Evolutionary conservation across 2,113 vertebrate genomes (phyloP), one percentile per base, ranked within the genome.

Genomic region (Mixornis gularis): DNA sequence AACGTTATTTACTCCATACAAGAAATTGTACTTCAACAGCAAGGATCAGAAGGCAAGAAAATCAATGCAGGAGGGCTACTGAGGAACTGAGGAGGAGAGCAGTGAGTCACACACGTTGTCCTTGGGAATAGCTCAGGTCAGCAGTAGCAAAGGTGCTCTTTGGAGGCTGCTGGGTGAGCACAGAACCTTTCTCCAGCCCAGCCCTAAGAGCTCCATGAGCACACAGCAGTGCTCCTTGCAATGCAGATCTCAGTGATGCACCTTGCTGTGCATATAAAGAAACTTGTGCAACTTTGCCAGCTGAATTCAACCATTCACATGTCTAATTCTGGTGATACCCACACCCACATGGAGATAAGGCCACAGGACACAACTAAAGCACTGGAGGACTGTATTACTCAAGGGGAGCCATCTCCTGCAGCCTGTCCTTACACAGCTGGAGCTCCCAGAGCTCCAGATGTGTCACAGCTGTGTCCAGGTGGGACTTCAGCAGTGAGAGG

Each of bases 261-360:
- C 78, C 52, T 43, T 48, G 36, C n/a, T 22, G 0, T 7, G 25
- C 13, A 2, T 2, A 15, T 5, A 36, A 44, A 30, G n/a, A 29
- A 62, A 64, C 38, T 1, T 22, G 36, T 32, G 69, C 20, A 30
- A 8, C 34, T 53, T 3, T 21, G 19, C 32, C 51, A 72, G 63
- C 59, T 16, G 62, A 79, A 60, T 46, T 60, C 58, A 21, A 2
- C 36, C 41, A 10, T 10, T 73, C 13, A 1, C 44, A 2, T 1
- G 19, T 40, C 22, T 58, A 10, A 40, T 17, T 58, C 51, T 6
- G 27, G 40, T 38, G 25, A 6, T 3, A 3, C 1, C 32, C 27
- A 7, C 5, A 24, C 9, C 7, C 8, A 27, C 3, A 0, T 0
- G 27, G n/a, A 19, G 19, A 13, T 2, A n/a, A 60, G 7, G 36